Evolutionary conservation across 1,140 invertebrate species (phyloP).

Genomic region (Temnothorax curvispinosus): DNA sequence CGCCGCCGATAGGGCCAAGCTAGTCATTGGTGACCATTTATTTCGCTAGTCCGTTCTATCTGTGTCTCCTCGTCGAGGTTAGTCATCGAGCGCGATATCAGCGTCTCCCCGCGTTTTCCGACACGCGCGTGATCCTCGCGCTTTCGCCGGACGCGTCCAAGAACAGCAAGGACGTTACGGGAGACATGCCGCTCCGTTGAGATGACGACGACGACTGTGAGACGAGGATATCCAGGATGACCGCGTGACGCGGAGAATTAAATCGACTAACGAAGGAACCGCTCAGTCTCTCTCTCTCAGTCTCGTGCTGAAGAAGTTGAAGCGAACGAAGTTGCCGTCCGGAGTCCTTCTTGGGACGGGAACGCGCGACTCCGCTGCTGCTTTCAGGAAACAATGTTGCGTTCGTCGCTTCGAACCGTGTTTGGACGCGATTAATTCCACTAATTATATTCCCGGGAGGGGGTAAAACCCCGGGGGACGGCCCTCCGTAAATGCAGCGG

Average conservation of each 20-base stretch:
- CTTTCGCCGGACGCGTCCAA: neutral
- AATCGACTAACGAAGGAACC: slow-evolving; percentile 14
- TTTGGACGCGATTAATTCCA: slow-evolving; percentile 56
- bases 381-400: no score
- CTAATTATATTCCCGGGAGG: slow-evolving; percentile 46
- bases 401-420: neutral
- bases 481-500: slow-evolving; percentile 70
- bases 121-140: neutral
- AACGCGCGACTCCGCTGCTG: neutral
- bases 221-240: neutral
- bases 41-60: slow-evolving; percentile 14
- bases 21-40: slow-evolving; percentile 77
- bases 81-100: slow-evolving; percentile 29
- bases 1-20: slow-evolving; percentile 69
- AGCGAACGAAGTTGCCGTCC: neutral
- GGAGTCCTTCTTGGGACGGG: neutral
- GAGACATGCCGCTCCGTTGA: slow-evolving; percentile 6
- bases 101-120: neutral
- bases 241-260: neutral
- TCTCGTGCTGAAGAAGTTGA: no score
- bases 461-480: neutral
- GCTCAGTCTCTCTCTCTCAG: neutral
- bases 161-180: no score
- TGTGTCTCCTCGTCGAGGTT: slow-evolving; percentile 9
- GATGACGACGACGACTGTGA: neutral